Evolutionary conservation across 2,888 invertebrate species (phyloP).

Genomic region (Cabera pusaria): DNA sequence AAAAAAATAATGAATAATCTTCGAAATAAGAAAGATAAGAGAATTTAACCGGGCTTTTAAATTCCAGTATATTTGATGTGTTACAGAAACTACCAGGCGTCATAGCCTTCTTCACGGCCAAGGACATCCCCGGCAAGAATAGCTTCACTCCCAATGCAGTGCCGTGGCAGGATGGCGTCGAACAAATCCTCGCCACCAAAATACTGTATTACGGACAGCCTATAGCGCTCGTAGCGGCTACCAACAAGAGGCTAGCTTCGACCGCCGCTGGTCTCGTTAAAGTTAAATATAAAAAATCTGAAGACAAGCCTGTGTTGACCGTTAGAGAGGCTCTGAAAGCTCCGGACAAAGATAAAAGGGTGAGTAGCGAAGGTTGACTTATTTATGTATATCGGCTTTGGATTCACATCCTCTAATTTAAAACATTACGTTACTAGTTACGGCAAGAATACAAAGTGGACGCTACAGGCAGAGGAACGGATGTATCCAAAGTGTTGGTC

Average conservation of each 20-base stretch:
- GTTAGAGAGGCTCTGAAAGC: conserved; percentile 77
- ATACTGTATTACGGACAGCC: conserved; percentile 88
- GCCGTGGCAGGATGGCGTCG: conserved; percentile 57
- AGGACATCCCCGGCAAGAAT: conserved; percentile 89
- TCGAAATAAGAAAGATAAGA: no score
- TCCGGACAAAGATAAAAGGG: conserved; percentile 64
- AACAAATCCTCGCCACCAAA: conserved; percentile 81
- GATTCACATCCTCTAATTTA: no score
- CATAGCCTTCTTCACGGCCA: conserved; percentile 84
- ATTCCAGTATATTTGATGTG: no score
- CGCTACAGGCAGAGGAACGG: conserved; percentile 58
- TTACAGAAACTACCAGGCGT: conserved; percentile 86
- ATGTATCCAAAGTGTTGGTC: conserved; percentile 75
- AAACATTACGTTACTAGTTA: conserved; percentile 41
- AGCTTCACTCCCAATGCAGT: conserved; percentile 69
- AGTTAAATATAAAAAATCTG: conserved; percentile 78
- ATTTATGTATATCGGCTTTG: no score
- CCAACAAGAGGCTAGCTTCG: conserved; percentile 70
- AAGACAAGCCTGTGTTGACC: conserved; percentile 65
- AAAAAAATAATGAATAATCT: no score
- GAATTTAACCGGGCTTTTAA: no score
- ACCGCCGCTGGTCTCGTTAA: conserved; percentile 65
- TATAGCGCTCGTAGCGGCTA: conserved; percentile 88
- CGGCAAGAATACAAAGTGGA: conserved; percentile 53
- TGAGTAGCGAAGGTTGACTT: no score